Evolutionary conservation across 2,113 vertebrate genomes (phyloP).

Genomic region (Coptodon rendalli): DNA sequence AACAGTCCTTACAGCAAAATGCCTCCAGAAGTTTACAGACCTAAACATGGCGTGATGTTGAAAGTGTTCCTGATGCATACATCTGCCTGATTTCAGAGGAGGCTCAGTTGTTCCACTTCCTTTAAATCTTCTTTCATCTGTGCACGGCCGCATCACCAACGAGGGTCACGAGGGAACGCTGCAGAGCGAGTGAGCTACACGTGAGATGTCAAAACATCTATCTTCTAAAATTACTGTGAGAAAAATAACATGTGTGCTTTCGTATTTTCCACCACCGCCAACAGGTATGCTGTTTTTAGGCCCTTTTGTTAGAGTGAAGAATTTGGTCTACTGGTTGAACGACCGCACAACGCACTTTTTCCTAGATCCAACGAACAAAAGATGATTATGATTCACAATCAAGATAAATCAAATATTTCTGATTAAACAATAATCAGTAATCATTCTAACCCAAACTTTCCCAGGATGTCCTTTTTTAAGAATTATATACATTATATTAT

Average conservation of each 20-base stretch:
- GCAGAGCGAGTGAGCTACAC: not conserved
- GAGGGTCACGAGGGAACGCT: not conserved
- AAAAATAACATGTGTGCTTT: not conserved
- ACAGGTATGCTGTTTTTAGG: not conserved
- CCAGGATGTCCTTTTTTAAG: fast-evolving
- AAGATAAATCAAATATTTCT: not conserved
- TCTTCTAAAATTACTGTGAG: not conserved
- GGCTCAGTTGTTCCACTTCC: not conserved
- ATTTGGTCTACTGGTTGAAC: not conserved
- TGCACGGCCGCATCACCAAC: not conserved
- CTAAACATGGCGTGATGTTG: not conserved
- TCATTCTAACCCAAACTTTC: not conserved
- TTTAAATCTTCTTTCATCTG: not conserved
- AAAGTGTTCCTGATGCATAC: not conserved
- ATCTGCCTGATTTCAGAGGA: not conserved
- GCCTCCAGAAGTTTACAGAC: not conserved
- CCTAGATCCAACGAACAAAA: not conserved
- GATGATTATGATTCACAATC: not conserved
- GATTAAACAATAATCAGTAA: not conserved
- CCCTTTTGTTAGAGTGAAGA: not conserved
- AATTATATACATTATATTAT: not conserved
- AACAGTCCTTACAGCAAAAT: not conserved
- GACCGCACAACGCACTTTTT: not conserved
- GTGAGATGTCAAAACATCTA: not conserved
- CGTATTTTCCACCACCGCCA: not conserved